phyloP scores from a whole-genome alignment of 2,797 vertebrate species.

The Peromyscus melanophrys region DNA sequence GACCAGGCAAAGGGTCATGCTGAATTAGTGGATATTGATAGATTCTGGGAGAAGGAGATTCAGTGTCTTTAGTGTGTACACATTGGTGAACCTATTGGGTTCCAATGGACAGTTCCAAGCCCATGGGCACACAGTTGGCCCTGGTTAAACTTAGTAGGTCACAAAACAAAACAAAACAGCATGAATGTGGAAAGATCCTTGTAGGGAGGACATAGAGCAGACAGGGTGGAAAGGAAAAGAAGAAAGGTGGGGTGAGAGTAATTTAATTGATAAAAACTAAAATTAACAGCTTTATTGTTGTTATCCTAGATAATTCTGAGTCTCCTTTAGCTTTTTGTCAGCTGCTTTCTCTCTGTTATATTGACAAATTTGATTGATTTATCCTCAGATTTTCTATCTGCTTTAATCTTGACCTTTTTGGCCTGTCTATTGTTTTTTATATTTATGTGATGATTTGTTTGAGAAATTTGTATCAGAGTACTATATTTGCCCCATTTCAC shows the following conservation, averaged over 20 bases:
- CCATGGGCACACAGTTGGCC: neutral
- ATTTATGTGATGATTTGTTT: neutral
- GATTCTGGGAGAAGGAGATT: neutral
- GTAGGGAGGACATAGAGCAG: neutral
- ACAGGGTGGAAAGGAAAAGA: neutral
- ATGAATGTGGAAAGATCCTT: neutral
- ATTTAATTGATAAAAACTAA: neutral
- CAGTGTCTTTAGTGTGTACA: neutral
- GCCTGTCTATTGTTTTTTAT: neutral
- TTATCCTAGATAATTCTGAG: neutral
- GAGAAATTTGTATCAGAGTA: neutral
- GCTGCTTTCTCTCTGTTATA: neutral
- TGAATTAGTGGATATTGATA: neutral
- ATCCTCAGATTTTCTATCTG: neutral
- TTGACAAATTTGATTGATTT: neutral
- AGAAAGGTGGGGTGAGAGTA: neutral
- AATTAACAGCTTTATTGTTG: conserved; percentile 1
- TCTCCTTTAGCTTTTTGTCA: neutral
- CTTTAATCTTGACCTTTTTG: neutral
- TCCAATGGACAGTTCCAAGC: neutral
- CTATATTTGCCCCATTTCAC: neutral
- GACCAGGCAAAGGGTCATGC: neutral
- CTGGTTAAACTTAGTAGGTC: neutral
- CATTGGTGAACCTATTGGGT: neutral
- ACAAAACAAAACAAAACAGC: neutral